Percentiles rank a stretch among this genome's conserved stretches.
phyloP scores from a whole-genome alignment of 2,113 vertebrate species.

The Panthera leo region DNA sequence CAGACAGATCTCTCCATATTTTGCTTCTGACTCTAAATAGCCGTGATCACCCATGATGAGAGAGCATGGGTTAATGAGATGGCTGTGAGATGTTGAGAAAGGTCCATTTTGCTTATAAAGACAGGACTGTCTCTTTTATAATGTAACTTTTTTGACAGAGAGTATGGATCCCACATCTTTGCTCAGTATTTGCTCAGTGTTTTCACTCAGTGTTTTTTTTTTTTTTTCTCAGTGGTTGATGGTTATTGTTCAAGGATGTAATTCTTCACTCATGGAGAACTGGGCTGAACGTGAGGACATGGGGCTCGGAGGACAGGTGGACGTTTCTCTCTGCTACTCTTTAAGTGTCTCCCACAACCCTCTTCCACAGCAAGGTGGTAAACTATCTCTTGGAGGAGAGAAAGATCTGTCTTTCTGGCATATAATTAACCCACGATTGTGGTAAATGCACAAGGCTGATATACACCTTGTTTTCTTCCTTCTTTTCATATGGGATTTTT shows the following conservation, averaged over 20 bases:
- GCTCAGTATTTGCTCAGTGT: not conserved
- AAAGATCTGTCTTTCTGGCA: not conserved
- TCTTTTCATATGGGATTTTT: not conserved
- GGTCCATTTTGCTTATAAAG: constrained; percentile 31
- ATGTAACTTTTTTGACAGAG: not conserved
- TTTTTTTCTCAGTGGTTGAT: not conserved
- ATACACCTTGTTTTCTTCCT: not conserved
- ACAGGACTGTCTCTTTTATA: not conserved
- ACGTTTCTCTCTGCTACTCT: not conserved
- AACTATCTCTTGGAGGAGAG: not conserved
- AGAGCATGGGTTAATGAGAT: constrained; percentile 43
- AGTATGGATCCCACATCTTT: not conserved
- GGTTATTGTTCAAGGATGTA: not conserved
- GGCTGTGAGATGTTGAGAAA: constrained; percentile 16
- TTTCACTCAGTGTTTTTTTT: not conserved
- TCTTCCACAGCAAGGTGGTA: not conserved
- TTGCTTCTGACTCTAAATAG: constrained; percentile 52
- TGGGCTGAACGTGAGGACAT: not conserved
- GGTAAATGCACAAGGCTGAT: not conserved
- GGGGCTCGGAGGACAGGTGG: not conserved
- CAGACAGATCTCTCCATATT: constrained; percentile 18
- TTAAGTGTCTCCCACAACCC: not conserved
- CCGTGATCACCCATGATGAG: constrained; percentile 38
- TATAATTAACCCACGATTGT: not conserved
- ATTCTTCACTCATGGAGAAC: not conserved